Base-by-base conservation (phyloP, 2,888 invertebrate species). In the Drosophila anomalata region DNA sequence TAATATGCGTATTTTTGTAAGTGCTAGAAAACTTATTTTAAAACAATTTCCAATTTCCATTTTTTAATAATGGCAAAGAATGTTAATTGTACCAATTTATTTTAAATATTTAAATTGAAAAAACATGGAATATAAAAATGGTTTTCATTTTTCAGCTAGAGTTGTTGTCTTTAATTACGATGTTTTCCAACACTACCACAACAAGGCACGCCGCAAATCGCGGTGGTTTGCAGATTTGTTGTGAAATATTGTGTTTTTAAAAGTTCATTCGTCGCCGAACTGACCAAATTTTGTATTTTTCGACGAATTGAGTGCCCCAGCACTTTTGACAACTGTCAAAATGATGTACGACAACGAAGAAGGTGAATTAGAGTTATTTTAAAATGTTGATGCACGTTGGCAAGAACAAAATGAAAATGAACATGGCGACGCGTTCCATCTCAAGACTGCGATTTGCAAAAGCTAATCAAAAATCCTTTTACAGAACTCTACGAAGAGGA, bases 401-500 rank as follows among this genome's bases (percentile, higher is more conserved):
- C 33, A 14, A n/a, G 44, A 26, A 11, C 14, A 50, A 71, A 78
- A 75, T 31, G 46, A 90, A 84, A 78, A 75, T 31, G 46, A 90
- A 84, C 58, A 85, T 90, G 87, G 79, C 85, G 83, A 29, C 59
- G 63, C 67, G 61, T 73, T 63, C 76, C 26, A 59, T 22, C 9
- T 22, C 8, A 1, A 14, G 22, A 17, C 11, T 12, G 8, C 3
- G 11, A 8, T 11, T 46, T n/a, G 9, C 9, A 1, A n/a, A 46
- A 50, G 17, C 17, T 3, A 14, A 22, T 17, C 2, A 29, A 22
- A 12, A 22, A 20, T 22, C n/a, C 11, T 4, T 31, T 71, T 65
- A 12, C 61, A 92, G 92, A 92, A 73, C 78, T 91, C 58, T 96
- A 94, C 91, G 97, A 97, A 77, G 97, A 97, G 89, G 96, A 97